Conservation (phyloP, 1,140 invertebrate species). For the Cyrtorhinus lividipennis region DNA sequence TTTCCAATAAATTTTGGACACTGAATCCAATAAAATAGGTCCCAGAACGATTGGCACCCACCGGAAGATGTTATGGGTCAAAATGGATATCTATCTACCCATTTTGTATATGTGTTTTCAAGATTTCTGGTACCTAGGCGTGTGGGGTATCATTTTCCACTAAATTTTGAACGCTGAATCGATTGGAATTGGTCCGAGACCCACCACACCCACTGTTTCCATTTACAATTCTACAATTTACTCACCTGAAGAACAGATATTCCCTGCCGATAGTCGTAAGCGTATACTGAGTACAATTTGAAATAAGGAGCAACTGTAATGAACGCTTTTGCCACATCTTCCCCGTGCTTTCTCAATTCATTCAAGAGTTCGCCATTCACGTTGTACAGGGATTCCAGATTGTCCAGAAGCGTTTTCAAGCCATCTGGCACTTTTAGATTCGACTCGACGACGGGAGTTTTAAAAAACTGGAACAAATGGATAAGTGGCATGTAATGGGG, state of each 20-base stretch:
- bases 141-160: too few species aligned
- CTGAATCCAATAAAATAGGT: too few species aligned
- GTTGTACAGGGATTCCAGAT: constrained; percentile 54
- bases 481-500: neutral
- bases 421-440: constrained; percentile 40
- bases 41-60: too few species aligned
- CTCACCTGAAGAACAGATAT: constrained; percentile 25
- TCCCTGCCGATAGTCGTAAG: constrained; percentile 51
- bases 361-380: constrained; percentile 50
- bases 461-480: constrained; percentile 42
- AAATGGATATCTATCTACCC: too few species aligned
- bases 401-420: constrained; percentile 48
- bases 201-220: too few species aligned
- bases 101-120: too few species aligned
- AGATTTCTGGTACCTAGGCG: too few species aligned
- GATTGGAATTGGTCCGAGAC: too few species aligned
- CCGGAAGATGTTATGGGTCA: too few species aligned
- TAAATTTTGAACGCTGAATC: too few species aligned
- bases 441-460: constrained; percentile 43
- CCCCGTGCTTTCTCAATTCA: constrained; percentile 41
- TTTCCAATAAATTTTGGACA: too few species aligned
- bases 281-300: constrained; percentile 62
- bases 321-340: constrained; percentile 50
- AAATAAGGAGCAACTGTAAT: constrained; percentile 56
- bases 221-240: too few species aligned